Evolutionary conservation across 1,140 invertebrate species (phyloP).

Genomic region (Micrasema longulum): DNA sequence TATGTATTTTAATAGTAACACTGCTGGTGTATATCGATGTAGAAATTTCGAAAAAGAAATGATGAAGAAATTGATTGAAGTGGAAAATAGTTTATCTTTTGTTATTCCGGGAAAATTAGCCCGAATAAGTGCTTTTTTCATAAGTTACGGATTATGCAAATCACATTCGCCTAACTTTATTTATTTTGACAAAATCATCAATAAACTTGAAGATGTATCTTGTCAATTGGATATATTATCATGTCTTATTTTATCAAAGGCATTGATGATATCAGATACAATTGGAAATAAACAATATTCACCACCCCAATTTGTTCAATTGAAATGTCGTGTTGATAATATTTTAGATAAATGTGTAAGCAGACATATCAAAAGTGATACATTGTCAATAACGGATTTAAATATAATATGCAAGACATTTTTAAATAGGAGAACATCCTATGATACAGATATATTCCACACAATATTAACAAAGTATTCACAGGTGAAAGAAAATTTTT

Average conservation of each 20-base stretch:
- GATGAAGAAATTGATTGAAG: slow-evolving; percentile 41
- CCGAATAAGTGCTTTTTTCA: slow-evolving; percentile 11
- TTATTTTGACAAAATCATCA: slow-evolving; percentile 11
- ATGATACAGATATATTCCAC: slow-evolving; percentile 22
- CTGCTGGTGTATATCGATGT: slow-evolving; percentile 58
- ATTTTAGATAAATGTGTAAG: slow-evolving; percentile 17
- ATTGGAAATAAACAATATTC: too few species aligned
- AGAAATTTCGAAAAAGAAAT: slow-evolving; percentile 59
- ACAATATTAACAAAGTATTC: slow-evolving; percentile 14
- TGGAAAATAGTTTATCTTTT: slow-evolving; percentile 8
- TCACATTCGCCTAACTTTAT: background rate
- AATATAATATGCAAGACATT: slow-evolving; percentile 34
- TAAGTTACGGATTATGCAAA: slow-evolving; percentile 31
- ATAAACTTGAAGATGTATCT: slow-evolving; percentile 25
- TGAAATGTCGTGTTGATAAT: slow-evolving; percentile 14
- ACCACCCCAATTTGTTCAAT: too few species aligned
- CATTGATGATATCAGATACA: slow-evolving; percentile 6
- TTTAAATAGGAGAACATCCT: slow-evolving; percentile 20
- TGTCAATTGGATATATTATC: slow-evolving; percentile 27
- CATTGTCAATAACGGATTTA: slow-evolving; percentile 11
- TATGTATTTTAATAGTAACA: slow-evolving; percentile 61
- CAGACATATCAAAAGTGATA: slow-evolving; percentile 7
- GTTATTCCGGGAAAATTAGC: slow-evolving; percentile 19
- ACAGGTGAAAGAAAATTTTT: slow-evolving; percentile 7
- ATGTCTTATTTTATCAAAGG: slow-evolving; percentile 36